Evolutionary conservation across 1,140 invertebrate species (phyloP), one percentile per base, ranked within the genome.

Genomic region (Dufourea novaeangliae): DNA sequence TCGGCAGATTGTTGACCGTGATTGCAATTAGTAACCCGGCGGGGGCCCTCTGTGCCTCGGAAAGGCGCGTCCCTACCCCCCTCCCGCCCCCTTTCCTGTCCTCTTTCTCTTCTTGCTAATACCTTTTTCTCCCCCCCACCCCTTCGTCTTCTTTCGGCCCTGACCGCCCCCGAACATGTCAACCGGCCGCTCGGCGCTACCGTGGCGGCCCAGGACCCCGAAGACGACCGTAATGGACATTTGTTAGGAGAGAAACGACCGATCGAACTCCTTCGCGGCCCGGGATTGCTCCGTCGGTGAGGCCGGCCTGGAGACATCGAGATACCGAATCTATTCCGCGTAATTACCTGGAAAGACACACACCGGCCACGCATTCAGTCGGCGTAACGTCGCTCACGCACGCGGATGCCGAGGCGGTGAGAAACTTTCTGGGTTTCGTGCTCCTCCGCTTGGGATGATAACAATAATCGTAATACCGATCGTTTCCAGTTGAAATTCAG

Each of bases 1-100:
- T 81, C 73, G 52, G 78, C 79, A 86, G 85, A 86, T 86, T 83
- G 85, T 84, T 80, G 76, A 82, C 80, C 77, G 79, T 85, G 88
- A 89, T 89, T 89, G 88, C 87, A 89, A 89, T 89, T 89, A 89
- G 88, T 81, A 86, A 83, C 83, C 77, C 87, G 80, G 81, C 86
- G 79, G 86, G 86, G 79, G 79, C 80, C 57, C 66, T 87, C 62
- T 86, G 78, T 81, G 73, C 83, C 81, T 83, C 17, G 78, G 78
- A 84, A 80, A 80, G 82, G 62, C 64, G 69, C 73, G 68, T 52
- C 54, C 44, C 73, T 20, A 27, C 20, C 27, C 27, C 11, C 52
- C 67, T 63, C 41, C 27, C 46, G n/a, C n/a, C n/a, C n/a, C 39
- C 69, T 71, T 39, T 73, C 62, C 52, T 6, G 17, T 57, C 44